A percentile compares a stretch with the other conserved stretches of the same genome.
phyloP scores from a whole-genome alignment of 2,888 invertebrate species.

The Leptinotarsa juncta region DNA sequence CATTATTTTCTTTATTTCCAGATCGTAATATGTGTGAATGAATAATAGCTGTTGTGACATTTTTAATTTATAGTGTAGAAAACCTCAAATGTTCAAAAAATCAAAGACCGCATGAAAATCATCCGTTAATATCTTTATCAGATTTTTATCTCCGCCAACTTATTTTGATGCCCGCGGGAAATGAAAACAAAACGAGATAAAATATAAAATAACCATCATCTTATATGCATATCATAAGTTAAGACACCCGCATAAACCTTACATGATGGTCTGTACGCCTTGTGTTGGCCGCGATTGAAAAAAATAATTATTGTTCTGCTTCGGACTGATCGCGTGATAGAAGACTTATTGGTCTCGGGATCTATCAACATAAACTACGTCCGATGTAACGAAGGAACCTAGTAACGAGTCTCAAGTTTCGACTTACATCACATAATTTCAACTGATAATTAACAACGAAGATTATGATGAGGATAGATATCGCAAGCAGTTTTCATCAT shows the following conservation, averaged over 20 bases:
- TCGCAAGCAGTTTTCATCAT: conserved; percentile 39
- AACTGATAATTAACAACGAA: conserved; percentile 60
- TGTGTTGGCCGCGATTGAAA: conserved; percentile 40
- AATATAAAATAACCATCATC: conserved; percentile 43
- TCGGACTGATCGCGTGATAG: conserved; percentile 46
- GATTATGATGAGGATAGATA: conserved; percentile 49
- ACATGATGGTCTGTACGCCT: conserved; percentile 38
- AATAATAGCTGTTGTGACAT: not conserved
- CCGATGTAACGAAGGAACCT: conserved; percentile 43
- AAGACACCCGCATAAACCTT: conserved; percentile 47
- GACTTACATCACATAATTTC: conserved; percentile 62
- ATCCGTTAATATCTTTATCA: conserved; percentile 31
- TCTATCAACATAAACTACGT: conserved; percentile 61
- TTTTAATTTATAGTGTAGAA: not conserved
- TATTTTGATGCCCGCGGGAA: conserved; percentile 29
- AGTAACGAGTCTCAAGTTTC: conserved; percentile 61
- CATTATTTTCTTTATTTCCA: too few relatives aligned
- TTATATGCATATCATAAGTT: conserved; percentile 47
- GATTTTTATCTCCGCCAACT: conserved; percentile 27
- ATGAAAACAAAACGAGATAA: conserved; percentile 30
- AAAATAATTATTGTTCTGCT: conserved; percentile 48
- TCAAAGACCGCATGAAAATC: conserved; percentile 8
- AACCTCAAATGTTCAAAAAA: not conserved
- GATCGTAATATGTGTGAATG: too few relatives aligned
- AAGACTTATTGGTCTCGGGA: conserved; percentile 48